phyloP scores from a whole-genome alignment of 2,888 invertebrate species.

The Coelinius sp. region DNA sequence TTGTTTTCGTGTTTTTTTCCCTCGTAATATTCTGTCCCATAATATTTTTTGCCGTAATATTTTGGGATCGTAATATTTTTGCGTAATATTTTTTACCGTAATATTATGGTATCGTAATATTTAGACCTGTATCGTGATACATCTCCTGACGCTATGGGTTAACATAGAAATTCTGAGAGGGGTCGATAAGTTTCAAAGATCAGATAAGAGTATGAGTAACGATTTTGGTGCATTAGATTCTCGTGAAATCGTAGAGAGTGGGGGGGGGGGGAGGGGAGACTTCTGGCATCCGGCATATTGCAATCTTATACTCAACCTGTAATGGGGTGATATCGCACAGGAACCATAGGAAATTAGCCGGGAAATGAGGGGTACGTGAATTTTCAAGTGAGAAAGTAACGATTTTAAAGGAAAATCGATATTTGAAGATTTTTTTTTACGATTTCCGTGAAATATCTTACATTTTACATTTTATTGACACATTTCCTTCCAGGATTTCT shows the following conservation, averaged over 20 bases:
- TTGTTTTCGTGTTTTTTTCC: no score
- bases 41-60: no score
- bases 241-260: constrained; percentile 8
- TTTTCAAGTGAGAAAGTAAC: not conserved
- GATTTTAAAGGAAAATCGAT: not conserved
- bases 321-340: constrained; percentile 36
- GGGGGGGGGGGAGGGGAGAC: not conserved
- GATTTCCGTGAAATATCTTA: no score
- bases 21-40: no score
- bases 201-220: constrained; percentile 39
- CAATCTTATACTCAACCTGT: constrained; percentile 35
- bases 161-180: constrained; percentile 5
- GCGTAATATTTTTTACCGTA: no score
- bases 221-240: constrained; percentile 28
- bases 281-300: constrained; percentile 35
- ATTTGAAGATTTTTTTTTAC: no score
- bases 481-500: no score
- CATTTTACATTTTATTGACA: no score
- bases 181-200: constrained; percentile 25
- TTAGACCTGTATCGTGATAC: constrained; percentile 24
- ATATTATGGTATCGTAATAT: no score
- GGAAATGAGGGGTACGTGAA: constrained; percentile 35
- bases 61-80: no score
- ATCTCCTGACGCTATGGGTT: constrained; percentile 18
- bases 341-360: constrained; percentile 48